Base-by-base conservation (phyloP, 2,888 invertebrate species). In the Pseudanteris insignis region DNA sequence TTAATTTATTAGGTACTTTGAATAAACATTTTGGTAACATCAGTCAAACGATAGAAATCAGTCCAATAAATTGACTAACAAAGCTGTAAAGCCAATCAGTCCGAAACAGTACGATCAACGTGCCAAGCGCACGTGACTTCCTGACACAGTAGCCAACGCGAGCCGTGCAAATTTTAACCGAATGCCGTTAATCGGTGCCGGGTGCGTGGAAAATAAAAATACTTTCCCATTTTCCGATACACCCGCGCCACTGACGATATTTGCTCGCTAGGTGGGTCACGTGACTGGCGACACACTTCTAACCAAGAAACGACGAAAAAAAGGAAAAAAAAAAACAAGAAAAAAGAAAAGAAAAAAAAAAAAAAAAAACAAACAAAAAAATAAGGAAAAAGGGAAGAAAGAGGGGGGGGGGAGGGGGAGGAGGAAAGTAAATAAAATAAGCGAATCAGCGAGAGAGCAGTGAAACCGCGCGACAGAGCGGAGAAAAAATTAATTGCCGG, bases 21-120 rank as follows among this genome's bases (percentile, higher is more conserved):
- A 76, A 74, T 76, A 73, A 77, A 76, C 72, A 74, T 76, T 79
- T 79, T 79, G 79, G 79, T 79, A 79, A 79, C 78, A 79, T 79
- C 78, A 79, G 79, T 79, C 79, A 75, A 76, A 73, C 72, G 71
- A 73, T 73, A 67, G 70, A 67, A 69, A 73, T 72, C 73, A 73
- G 72, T 73, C 69, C 71, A 71, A 73, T 69, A 69, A 59, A 46
- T 68, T 68, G 70, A 73, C 70, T 72, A 71, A 70, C 69, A 66
- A 63, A 65, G 55, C 63, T 60, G 64, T 64, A 54, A 70, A 68
- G 65, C 66, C 65, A 66, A 73, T 78, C 75, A 78, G 78, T 79
- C 77, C 74, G 76, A 77, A 76, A 76, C 76, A 75, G 73, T 54
- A 53, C 67, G 58, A 68, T 55, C 40, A 30, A 38, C 48, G 57